These are phyloP conservation scores for Halichoeres trimaculatus DNA, from an alignment of 2,113 vertebrate genomes.

Conservation along the genomic window DNA sequence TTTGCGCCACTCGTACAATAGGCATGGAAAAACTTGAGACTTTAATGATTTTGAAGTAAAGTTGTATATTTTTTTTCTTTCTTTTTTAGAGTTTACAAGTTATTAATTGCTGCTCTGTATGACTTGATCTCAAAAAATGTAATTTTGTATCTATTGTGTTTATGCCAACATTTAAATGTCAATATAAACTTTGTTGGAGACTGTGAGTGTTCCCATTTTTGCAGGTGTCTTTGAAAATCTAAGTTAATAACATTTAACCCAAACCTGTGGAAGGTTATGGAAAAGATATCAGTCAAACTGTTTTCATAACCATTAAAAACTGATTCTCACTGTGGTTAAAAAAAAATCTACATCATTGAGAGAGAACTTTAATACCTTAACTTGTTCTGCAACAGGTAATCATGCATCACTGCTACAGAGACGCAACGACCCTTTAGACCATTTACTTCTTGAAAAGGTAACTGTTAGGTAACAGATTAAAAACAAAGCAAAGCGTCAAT, in stretches of 20 bases:
- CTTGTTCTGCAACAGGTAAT: not conserved
- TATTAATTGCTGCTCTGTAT: too few species aligned
- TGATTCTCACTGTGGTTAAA: not conserved
- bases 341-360: not conserved
- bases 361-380: not conserved
- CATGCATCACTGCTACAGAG: not conserved
- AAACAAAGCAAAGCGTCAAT: not conserved
- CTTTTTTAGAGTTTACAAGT: too few species aligned
- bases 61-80: too few species aligned
- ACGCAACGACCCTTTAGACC: not conserved
- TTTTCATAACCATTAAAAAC: not conserved
- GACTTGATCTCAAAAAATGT: too few species aligned
- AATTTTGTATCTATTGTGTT: too few species aligned
- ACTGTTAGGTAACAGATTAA: not conserved
- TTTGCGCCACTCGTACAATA: too few species aligned
- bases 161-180: not conserved
- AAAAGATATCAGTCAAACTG: not conserved
- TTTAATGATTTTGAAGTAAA: too few species aligned
- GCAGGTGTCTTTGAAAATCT: not conserved
- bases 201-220: not conserved
- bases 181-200: too few species aligned
- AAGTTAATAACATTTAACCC: not conserved
- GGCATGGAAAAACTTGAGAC: too few species aligned
- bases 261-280: not conserved
- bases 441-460: not conserved